Evolutionary conservation across 2,888 invertebrate genomes (phyloP), one percentile per base, ranked within the genome.

Genomic region (Leptinotarsa juncta): DNA sequence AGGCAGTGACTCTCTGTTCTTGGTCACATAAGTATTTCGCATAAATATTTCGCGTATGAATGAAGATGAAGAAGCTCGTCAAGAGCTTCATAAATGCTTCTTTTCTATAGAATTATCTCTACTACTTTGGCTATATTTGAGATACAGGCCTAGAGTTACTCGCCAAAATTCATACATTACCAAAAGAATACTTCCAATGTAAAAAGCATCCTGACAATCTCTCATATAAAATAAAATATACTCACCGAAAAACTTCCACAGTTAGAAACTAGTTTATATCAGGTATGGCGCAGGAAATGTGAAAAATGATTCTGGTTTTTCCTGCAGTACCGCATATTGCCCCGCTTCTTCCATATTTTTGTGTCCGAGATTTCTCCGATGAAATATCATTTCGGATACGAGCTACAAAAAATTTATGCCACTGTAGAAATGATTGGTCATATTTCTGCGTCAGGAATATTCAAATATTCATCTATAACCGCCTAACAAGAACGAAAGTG

Each of bases 361-460:
- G 60, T 23, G 74, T 51, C 69, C 57, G 74, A 67, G 67, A 67
- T 70, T 49, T 42, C 71, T 42, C 20, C 20, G 20, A 23, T 74
- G 67, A 74, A 74, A 74, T 74, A 74, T 74, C 23, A 67, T 62
- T 48, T 49, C 60, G 53, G 67, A 74, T 74, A 67, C 67, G 67
- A 71, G 51, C 60, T 67, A 62, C 67, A 74, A 71, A 73, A 74
- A 74, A 71, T 70, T 67, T 67, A 74, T 74, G 70, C 67, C 74
- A 53, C 70, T 14, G 55, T 66, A 71, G 74, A 74, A 71, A 74
- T 74, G 74, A 71, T 67, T n/a, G 18, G 60, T 62, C 12, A 74
- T 74, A 62, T 71, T 71, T 70, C 74, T 62, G 57, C 23, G 57
- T 57, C 57, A 23, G 20, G 23, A 57, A 57, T 23, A 57, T 57